These are phyloP conservation scores for Pseudomyrmex pallidus DNA, from an alignment of 1,140 invertebrate species.

Conservation along the genomic window DNA sequence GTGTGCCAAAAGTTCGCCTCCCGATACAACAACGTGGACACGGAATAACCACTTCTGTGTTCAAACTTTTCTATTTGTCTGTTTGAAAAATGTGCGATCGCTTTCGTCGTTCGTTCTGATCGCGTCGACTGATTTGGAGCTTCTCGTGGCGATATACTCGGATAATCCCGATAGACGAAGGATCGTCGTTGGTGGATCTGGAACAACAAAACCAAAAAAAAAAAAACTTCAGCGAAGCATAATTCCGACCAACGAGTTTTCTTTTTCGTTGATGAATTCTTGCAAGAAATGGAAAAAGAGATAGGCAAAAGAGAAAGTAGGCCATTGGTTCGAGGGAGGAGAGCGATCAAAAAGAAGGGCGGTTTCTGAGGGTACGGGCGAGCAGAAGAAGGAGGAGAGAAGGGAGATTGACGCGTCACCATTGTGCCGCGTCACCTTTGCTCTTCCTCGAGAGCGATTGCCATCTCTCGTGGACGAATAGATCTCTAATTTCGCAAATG, in stretches of 20 bases:
- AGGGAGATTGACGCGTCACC: constrained; percentile 61
- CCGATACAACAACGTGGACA: constrained; percentile 71
- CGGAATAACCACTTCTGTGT: constrained; percentile 83
- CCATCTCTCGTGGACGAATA: constrained; percentile 58
- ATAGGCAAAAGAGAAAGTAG: constrained; percentile 33
- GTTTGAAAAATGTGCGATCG: background rate
- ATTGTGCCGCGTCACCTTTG: constrained; percentile 65
- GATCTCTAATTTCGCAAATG: constrained; percentile 78
- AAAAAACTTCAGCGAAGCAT: too few species aligned
- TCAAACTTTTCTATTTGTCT: constrained; percentile 75
- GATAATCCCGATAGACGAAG: background rate
- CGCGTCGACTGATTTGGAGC: background rate
- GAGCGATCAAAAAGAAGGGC: constrained; percentile 12
- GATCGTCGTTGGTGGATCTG: background rate
- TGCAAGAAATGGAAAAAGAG: constrained; percentile 26
- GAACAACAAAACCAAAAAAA: too few species aligned
- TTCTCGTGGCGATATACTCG: too few species aligned
- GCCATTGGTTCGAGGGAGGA: background rate
- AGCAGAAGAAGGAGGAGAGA: constrained; percentile 3
- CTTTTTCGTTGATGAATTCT: constrained; percentile 40
- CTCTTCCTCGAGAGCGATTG: constrained; percentile 57
- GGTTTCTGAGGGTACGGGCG: background rate
- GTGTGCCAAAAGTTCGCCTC: constrained; percentile 54
- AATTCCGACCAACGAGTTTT: background rate
- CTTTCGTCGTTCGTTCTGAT: constrained; percentile 6